These are phyloP conservation scores for Cyphomyrus discorhynchus DNA, from an alignment of 2,113 vertebrate genomes.

Conservation along the genomic window DNA sequence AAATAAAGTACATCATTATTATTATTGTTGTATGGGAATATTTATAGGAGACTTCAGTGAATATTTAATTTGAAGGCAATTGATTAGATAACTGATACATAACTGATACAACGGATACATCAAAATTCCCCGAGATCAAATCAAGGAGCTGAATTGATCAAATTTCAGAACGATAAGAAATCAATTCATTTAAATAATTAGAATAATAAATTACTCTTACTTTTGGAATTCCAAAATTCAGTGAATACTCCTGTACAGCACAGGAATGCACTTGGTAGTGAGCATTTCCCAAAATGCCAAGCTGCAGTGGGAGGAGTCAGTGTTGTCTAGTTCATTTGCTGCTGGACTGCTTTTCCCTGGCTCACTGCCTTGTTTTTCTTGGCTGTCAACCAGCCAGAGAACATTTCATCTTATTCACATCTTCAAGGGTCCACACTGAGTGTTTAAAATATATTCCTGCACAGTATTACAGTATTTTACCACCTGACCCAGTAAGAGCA, in stretches of 20 bases:
- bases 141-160: background rate
- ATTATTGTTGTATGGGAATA: background rate
- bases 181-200: background rate
- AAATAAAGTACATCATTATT: background rate
- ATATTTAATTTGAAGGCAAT: background rate
- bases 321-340: background rate
- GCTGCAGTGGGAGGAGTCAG: background rate
- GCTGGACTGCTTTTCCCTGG: constrained; percentile 3
- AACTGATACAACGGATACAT: background rate
- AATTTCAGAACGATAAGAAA: background rate
- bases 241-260: background rate
- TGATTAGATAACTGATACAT: background rate
- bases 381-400: constrained; percentile 3
- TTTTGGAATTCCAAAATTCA: background rate
- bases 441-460: background rate
- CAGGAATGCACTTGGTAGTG: background rate
- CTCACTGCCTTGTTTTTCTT: constrained; percentile 9
- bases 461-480: background rate
- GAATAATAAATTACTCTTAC: background rate
- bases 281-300: background rate
- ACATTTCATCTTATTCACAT: background rate
- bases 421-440: background rate
- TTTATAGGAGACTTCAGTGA: background rate
- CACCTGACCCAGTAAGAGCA: background rate
- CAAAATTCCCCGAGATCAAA: background rate